Percentiles rank a stretch among this genome's conserved stretches.
These are phyloP conservation scores for Arizona elegans DNA, from an alignment of 2,113 vertebrate species.

Conservation along the genomic window DNA sequence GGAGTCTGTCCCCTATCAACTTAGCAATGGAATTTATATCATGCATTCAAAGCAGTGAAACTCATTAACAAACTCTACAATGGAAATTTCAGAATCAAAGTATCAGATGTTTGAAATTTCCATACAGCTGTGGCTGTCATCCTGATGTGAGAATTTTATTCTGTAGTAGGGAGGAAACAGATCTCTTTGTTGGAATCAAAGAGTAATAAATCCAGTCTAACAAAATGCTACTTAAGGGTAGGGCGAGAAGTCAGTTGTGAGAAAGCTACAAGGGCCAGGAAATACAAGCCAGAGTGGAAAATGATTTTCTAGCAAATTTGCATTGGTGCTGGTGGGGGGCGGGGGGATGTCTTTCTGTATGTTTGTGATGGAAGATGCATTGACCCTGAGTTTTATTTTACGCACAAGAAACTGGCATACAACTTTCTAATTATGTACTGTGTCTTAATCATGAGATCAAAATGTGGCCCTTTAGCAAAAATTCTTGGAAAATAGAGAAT, in stretches of 20 bases:
- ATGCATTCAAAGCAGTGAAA: background rate
- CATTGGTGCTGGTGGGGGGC: rapidly evolving
- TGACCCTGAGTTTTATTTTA: background rate
- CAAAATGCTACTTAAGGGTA: conserved; percentile 1
- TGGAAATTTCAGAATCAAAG: conserved; percentile 11
- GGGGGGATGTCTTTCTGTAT: background rate
- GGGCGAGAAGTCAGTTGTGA: background rate
- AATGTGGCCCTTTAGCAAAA: background rate
- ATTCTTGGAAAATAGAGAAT: background rate
- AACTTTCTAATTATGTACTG: background rate
- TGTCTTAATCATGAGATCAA: background rate
- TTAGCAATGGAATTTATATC: background rate
- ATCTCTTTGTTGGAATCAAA: background rate
- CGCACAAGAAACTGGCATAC: background rate
- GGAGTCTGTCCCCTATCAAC: background rate
- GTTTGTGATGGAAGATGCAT: background rate
- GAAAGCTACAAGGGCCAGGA: background rate
- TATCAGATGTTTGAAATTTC: background rate
- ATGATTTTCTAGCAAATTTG: background rate
- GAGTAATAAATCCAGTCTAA: conserved; percentile 6
- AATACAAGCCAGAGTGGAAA: background rate
- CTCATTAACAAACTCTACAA: background rate
- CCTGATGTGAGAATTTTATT: background rate
- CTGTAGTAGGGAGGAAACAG: conserved; percentile 13
- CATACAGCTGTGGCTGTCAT: background rate